phyloP scores from a whole-genome alignment of 1,140 invertebrate genomes.

The Lineus longissimus region DNA sequence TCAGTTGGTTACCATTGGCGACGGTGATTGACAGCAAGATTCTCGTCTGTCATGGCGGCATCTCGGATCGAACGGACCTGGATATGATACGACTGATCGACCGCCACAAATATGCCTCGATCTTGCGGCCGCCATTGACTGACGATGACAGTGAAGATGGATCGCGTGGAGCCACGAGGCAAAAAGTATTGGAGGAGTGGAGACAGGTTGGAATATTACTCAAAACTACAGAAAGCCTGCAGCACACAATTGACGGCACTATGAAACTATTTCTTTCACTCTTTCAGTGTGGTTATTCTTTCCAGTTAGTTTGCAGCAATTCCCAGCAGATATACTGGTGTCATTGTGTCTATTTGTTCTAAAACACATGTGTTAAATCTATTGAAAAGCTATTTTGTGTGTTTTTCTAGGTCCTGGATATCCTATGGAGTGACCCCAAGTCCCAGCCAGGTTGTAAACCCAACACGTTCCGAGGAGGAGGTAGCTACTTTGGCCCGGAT shows the following conservation, averaged over 20 bases:
- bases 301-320: no score
- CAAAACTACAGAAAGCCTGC: background rate
- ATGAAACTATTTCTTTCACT: background rate
- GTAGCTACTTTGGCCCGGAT: constrained; percentile 86
- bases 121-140: constrained; percentile 67
- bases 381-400: background rate
- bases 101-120: constrained; percentile 77
- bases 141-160: constrained; percentile 19
- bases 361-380: no score
- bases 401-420: constrained; percentile 71
- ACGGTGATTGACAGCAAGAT: constrained; percentile 82
- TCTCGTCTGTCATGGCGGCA: constrained; percentile 84
- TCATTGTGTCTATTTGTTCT: no score
- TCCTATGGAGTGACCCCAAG: constrained; percentile 88
- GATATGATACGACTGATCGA: constrained; percentile 69
- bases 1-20: constrained; percentile 82
- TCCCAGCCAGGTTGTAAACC: constrained; percentile 65
- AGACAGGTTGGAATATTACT: constrained; percentile 23
- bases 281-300: no score
- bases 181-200: constrained; percentile 36
- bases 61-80: constrained; percentile 77
- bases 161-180: constrained; percentile 13
- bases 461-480: constrained; percentile 81
- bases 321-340: no score
- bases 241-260: background rate